Evolutionary conservation across 2,113 vertebrate species (phyloP).

Genomic region (Dasypus novemcinctus): DNA sequence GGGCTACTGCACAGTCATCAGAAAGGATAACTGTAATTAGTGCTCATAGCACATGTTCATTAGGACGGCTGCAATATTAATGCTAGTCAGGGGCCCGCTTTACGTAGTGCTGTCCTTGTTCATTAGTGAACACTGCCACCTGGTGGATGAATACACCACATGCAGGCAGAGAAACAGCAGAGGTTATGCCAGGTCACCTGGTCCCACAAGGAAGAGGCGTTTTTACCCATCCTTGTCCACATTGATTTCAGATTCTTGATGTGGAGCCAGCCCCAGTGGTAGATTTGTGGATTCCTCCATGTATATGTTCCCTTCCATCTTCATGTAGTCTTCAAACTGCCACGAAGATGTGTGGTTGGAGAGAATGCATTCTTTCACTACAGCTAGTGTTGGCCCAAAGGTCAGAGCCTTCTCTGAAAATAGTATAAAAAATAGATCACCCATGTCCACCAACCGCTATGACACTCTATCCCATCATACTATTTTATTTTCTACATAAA

Average conservation of each 20-base stretch:
- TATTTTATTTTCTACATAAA: not conserved
- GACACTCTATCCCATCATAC: not conserved
- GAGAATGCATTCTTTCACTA: not conserved
- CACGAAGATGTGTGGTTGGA: not conserved
- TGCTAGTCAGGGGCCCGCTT: not conserved
- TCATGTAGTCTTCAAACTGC: not conserved
- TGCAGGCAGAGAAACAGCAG: not conserved
- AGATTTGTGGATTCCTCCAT: not conserved
- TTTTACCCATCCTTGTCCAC: not conserved
- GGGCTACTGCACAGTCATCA: not conserved
- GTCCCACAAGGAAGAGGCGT: not conserved
- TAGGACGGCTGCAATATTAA: not conserved
- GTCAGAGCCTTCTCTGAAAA: not conserved
- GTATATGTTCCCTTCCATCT: not conserved
- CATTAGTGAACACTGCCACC: slow-evolving; percentile 79
- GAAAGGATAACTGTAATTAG: slow-evolving; percentile 16
- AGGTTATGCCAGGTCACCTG: not conserved
- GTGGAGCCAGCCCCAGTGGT: not conserved
- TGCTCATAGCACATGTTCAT: slow-evolving; percentile 5
- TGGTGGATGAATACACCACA: slow-evolving; percentile 57
- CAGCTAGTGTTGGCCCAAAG: not conserved
- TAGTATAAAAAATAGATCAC: not conserved
- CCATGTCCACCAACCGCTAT: not conserved
- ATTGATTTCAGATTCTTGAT: not conserved
- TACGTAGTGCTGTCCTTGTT: slow-evolving; percentile 25